Percentiles rank a stretch among this genome's conserved stretches.
phyloP scores from a whole-genome alignment of 2,888 invertebrate genomes.

The Pocota personata region DNA sequence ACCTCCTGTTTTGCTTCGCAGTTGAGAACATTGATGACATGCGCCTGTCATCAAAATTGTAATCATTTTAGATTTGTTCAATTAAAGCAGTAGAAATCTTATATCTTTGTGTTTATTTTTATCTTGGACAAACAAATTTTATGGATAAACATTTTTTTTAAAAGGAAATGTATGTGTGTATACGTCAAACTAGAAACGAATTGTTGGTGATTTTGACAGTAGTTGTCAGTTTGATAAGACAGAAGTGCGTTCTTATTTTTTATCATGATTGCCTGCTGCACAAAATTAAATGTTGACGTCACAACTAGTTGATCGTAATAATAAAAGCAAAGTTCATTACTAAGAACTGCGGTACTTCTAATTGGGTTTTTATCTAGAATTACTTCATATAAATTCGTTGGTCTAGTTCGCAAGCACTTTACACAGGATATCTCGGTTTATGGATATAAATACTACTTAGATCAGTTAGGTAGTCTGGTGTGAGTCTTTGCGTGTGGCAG shows the following conservation, averaged over 20 bases:
- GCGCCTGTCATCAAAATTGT: background rate
- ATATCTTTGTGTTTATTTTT: background rate
- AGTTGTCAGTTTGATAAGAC: background rate
- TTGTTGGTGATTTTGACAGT: background rate
- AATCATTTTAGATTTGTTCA: background rate
- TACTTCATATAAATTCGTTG: too few relatives aligned
- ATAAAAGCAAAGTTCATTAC: background rate
- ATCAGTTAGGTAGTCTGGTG: too few relatives aligned
- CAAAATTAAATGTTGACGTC: background rate
- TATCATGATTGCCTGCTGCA: background rate
- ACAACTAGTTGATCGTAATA: background rate
- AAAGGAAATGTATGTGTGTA: background rate
- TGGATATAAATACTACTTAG: too few relatives aligned
- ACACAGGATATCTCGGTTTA: too few relatives aligned
- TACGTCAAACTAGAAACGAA: background rate
- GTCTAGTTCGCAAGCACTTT: too few relatives aligned
- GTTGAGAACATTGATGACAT: background rate
- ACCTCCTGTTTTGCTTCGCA: background rate
- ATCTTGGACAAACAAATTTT: background rate
- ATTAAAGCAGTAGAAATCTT: background rate
- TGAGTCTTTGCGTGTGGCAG: too few relatives aligned
- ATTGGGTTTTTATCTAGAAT: background rate
- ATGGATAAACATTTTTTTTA: background rate
- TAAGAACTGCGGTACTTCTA: background rate
- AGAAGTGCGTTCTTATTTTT: background rate